Evolutionary conservation across 1,140 invertebrate genomes (phyloP).

Genomic region (Papilio dardanus): DNA sequence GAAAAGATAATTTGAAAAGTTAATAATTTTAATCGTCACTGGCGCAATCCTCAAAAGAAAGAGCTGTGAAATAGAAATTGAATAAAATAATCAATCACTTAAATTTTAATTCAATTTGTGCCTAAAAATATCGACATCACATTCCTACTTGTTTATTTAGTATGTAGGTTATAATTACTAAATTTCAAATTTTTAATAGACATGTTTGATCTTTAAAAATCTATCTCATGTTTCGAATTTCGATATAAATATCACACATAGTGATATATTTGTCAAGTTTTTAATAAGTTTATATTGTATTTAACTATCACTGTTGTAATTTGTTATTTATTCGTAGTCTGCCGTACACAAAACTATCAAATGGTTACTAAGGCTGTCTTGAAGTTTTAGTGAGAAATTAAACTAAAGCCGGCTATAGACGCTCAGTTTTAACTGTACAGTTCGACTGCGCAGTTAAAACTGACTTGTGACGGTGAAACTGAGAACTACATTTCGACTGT

Average conservation of each 20-base stretch:
- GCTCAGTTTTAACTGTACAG: too few species aligned
- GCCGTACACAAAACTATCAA: too few species aligned
- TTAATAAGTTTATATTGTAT: constrained; percentile 36
- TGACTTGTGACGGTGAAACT: too few species aligned
- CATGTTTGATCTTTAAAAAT: background rate
- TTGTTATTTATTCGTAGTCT: constrained; percentile 43
- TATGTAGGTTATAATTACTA: background rate
- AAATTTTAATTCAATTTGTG: background rate
- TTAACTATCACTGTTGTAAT: constrained; percentile 60
- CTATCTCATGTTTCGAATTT: constrained; percentile 1
- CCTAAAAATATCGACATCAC: background rate
- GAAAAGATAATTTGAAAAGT: background rate
- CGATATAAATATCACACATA: background rate
- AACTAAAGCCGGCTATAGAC: too few species aligned
- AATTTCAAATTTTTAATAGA: background rate
- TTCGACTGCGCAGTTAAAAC: too few species aligned
- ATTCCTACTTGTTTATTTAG: background rate
- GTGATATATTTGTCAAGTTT: background rate
- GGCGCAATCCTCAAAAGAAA: too few species aligned
- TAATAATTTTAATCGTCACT: background rate
- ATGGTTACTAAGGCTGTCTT: background rate
- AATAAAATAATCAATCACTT: too few species aligned
- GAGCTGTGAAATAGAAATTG: too few species aligned
- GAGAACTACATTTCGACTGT: too few species aligned
- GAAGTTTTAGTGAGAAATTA: too few species aligned